Evolutionary conservation across 2,888 invertebrate genomes (phyloP).

Genomic region (Myathropa florea): DNA sequence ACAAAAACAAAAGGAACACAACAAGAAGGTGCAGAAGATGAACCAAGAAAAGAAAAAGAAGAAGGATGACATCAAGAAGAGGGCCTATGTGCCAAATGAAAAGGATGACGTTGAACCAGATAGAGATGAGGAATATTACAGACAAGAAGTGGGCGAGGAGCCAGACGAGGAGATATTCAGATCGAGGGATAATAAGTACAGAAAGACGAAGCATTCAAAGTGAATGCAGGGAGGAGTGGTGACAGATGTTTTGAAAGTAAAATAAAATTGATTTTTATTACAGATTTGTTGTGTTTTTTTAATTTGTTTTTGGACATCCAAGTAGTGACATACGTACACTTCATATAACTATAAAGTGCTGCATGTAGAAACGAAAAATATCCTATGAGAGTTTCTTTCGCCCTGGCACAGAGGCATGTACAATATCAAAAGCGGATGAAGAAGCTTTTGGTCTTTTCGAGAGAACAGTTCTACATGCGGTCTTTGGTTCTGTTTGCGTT

Average conservation of each 20-base stretch:
- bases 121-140: slow-evolving; percentile 91
- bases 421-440: too few species aligned
- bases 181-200: slow-evolving; percentile 31
- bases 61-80: slow-evolving; percentile 79
- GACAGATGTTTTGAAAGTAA: not conserved
- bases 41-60: slow-evolving; percentile 87
- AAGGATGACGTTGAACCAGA: slow-evolving; percentile 84
- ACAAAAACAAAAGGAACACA: slow-evolving; percentile 88
- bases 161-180: slow-evolving; percentile 86
- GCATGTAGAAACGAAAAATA: too few species aligned
- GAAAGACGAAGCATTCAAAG: slow-evolving; percentile 52
- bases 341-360: too few species aligned
- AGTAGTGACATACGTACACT: too few species aligned
- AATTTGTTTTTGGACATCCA: too few species aligned
- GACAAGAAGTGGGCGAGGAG: slow-evolving; percentile 92
- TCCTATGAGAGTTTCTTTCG: too few species aligned
- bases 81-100: slow-evolving; percentile 62
- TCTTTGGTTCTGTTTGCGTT: too few species aligned
- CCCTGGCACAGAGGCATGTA: too few species aligned
- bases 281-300: not conserved
- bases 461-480: too few species aligned
- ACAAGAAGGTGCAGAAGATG: slow-evolving; percentile 88
- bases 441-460: too few species aligned
- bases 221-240: not conserved
- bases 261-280: slow-evolving; percentile 32